Evolutionary conservation across 2,797 vertebrate species (phyloP), one percentile per base, ranked within the genome.

Genomic region (Kryptolebias ocellatus): DNA sequence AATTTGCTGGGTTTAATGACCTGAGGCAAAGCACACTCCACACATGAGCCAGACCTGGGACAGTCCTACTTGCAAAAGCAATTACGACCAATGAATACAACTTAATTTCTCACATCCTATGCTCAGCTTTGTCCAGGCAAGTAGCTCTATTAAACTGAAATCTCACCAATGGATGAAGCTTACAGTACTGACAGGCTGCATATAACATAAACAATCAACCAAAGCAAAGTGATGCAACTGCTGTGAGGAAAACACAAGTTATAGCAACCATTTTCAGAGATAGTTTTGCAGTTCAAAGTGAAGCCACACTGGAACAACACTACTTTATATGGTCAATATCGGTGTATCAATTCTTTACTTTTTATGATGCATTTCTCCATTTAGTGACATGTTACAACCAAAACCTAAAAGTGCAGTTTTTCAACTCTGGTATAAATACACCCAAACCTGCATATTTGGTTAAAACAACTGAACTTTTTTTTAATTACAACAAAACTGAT

Each of bases 1-100:
- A 59, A 91, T 90, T 86, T 74, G 59, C 61, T 60, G 11, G 67
- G 77, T 78, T 92, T 92, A 93, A 92, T 90, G 88, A 88, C 83
- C 86, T 74, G 74, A 80, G 78, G 88, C 79, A 47, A 49, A 49
- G 67, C 47, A 47, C 50, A 58, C 59, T 64, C 58, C 72, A 54
- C 72, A 84, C 84, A 85, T 42, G 60, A 87, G 66, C 64, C 64
- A 75, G 76, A 80, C 79, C 60, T 80, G 67, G 69, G 85, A 86
- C 74, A 75, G 81, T 79, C 79, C 74, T 67, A 78, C 74, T 87
- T 84, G 52, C 28, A 85, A 87, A 83, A 76, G 70, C 76, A 85
- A 83, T 84, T 83, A 84, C 62, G 74, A 67, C 70, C 39, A 70
- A 50, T 64, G 56, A 50, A 64, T 44, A 69, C 51, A 53, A 62